These are phyloP conservation scores for Dipodomys merriami DNA, from an alignment of 2,113 vertebrate species.

Conservation along the genomic window DNA sequence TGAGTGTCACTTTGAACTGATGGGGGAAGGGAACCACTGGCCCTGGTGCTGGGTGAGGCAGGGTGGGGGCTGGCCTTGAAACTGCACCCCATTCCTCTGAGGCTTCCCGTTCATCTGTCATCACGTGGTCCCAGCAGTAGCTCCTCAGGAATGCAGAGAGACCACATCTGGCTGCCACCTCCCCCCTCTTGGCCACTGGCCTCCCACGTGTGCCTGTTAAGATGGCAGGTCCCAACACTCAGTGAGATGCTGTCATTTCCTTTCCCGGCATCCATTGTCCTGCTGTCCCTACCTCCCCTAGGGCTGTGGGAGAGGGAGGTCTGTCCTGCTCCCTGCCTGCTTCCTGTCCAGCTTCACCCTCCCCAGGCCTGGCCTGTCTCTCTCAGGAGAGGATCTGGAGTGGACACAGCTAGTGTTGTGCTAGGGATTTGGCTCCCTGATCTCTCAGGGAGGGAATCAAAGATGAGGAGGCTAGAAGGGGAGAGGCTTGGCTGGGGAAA, in stretches of 20 bases:
- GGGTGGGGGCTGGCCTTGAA: background rate
- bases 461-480: background rate
- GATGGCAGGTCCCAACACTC: background rate
- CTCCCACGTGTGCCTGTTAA: background rate
- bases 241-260: constrained; percentile 25
- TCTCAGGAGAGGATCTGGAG: background rate
- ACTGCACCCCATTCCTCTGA: background rate
- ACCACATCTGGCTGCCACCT: constrained; percentile 76
- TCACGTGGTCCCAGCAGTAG: constrained; percentile 37
- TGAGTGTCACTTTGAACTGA: constrained; percentile 36
- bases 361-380: background rate
- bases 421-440: background rate
- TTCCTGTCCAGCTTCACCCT: background rate
- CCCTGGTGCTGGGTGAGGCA: background rate
- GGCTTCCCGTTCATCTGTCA: background rate
- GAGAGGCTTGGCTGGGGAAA: background rate
- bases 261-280: background rate
- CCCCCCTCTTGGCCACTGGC: background rate
- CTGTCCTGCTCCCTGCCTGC: background rate
- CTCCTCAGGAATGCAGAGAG: constrained; percentile 76
- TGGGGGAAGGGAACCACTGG: background rate
- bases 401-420: background rate
- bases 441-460: background rate
- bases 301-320: background rate
- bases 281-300: background rate